Conservation (phyloP, 1,140 invertebrate genomes). For the Scaptomyza graminum region DNA sequence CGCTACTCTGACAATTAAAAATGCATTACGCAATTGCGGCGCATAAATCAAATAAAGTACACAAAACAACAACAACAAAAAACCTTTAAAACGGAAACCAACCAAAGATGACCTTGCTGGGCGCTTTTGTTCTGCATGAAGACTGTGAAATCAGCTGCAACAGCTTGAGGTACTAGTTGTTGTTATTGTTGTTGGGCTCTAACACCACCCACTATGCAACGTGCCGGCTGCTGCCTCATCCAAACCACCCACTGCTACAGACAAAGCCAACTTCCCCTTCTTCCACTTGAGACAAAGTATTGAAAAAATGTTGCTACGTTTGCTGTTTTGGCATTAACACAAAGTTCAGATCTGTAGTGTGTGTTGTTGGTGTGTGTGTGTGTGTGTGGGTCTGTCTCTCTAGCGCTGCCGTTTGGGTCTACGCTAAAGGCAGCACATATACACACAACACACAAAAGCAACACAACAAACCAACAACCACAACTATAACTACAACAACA, state of each 20-base stretch:
- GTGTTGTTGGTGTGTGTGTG: constrained; percentile 10
- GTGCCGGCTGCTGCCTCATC: background rate
- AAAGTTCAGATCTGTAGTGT: constrained; percentile 47
- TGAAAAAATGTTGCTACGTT: constrained; percentile 39
- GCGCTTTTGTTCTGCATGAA: constrained; percentile 46
- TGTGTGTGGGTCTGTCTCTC: constrained; percentile 20
- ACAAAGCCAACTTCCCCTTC: constrained; percentile 3
- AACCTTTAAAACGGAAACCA: constrained; percentile 37
- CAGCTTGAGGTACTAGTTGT: constrained; percentile 1
- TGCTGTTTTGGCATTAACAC: constrained; percentile 57
- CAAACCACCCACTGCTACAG: constrained; percentile 1
- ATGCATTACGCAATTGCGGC: constrained; percentile 54
- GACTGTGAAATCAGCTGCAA: constrained; percentile 38
- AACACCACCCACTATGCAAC: constrained; percentile 26
- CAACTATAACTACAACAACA: constrained; percentile 46
- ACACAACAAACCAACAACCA: constrained; percentile 7
- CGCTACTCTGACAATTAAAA: constrained; percentile 51
- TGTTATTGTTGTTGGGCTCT: constrained; percentile 12
- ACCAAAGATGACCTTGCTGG: constrained; percentile 32
- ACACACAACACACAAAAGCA: constrained; percentile 22
- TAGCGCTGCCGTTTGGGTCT: constrained; percentile 15
- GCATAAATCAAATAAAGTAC: constrained; percentile 43
- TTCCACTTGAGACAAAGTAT: constrained; percentile 1
- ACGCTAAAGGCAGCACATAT: constrained; percentile 27
- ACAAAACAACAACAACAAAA: constrained; percentile 1